Conservation (phyloP, 2,888 invertebrate species). For the Tenodera sinensis region DNA sequence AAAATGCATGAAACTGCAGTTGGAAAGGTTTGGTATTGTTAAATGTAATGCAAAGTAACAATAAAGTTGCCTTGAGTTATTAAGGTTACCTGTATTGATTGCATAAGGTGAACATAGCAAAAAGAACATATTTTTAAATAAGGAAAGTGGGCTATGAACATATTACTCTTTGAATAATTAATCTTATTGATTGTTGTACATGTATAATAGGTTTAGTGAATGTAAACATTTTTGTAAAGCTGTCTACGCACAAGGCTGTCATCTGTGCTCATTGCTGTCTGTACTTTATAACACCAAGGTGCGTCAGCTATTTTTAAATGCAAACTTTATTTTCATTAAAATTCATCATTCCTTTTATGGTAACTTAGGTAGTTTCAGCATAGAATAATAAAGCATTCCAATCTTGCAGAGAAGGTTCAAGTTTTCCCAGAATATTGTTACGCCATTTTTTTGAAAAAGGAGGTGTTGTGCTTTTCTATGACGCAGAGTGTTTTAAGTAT, state of each 20-base stretch:
- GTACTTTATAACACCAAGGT: not conserved
- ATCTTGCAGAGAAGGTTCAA: too few species aligned
- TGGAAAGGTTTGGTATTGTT: not conserved
- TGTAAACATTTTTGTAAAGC: not conserved
- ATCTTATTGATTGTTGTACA: not conserved
- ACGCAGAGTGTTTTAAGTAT: too few species aligned
- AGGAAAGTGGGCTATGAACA: not conserved
- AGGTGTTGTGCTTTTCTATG: too few species aligned
- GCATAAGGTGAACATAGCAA: not conserved
- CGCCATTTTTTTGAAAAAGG: too few species aligned
- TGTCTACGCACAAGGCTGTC: constrained; percentile 5
- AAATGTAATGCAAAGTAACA: not conserved
- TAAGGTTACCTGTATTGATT: not conserved
- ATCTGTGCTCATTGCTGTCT: not conserved
- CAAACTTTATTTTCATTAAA: not conserved
- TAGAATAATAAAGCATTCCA: too few species aligned
- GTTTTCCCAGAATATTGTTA: too few species aligned
- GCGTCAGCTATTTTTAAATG: not conserved
- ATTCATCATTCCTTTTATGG: not conserved
- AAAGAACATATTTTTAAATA: not conserved
- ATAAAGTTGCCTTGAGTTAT: not conserved
- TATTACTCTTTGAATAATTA: not conserved
- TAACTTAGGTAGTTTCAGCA: too few species aligned
- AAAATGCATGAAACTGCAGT: not conserved
- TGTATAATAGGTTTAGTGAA: not conserved